Evolutionary conservation across 2,888 invertebrate genomes (phyloP).

Genomic region (Colletes collaris): DNA sequence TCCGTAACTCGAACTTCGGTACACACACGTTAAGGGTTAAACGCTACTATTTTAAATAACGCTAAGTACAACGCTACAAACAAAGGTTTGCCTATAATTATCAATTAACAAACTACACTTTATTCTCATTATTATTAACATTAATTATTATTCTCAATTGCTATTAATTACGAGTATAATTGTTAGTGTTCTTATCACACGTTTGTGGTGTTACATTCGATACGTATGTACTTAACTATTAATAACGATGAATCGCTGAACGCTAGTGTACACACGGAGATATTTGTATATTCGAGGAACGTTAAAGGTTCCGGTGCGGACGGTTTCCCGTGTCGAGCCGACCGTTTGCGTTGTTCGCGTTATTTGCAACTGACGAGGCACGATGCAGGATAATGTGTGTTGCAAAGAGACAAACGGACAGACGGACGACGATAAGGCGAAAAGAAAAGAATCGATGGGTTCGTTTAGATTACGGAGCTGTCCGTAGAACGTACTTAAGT

Average conservation of each 20-base stretch:
- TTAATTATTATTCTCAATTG: conserved; percentile 56
- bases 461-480: conserved; percentile 68
- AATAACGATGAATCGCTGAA: conserved; percentile 51
- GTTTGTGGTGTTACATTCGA: conserved; percentile 65
- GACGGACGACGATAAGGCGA: not conserved
- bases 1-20: conserved; percentile 79
- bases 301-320: conserved; percentile 71
- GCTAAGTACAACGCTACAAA: conserved; percentile 81
- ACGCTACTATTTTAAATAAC: conserved; percentile 82
- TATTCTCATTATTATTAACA: conserved; percentile 70
- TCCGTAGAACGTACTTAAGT: conserved; percentile 62
- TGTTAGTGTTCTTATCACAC: conserved; percentile 61
- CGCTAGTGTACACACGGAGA: conserved; percentile 10
- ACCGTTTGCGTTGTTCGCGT: conserved; percentile 55
- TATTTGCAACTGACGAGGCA: conserved; percentile 56
- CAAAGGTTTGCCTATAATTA: conserved; percentile 75
- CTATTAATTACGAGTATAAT: conserved; percentile 53
- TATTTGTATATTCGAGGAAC: conserved; percentile 79
- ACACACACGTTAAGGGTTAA: conserved; percentile 69
- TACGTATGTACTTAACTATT: conserved; percentile 68
- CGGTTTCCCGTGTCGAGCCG: conserved; percentile 71
- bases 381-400: conserved; percentile 2
- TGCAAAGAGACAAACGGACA: not conserved
- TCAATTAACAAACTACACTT: conserved; percentile 64
- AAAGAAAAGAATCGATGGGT: conserved; percentile 64